phyloP scores from a whole-genome alignment of 2,888 invertebrate species.

The Bruchidius siliquastri region DNA sequence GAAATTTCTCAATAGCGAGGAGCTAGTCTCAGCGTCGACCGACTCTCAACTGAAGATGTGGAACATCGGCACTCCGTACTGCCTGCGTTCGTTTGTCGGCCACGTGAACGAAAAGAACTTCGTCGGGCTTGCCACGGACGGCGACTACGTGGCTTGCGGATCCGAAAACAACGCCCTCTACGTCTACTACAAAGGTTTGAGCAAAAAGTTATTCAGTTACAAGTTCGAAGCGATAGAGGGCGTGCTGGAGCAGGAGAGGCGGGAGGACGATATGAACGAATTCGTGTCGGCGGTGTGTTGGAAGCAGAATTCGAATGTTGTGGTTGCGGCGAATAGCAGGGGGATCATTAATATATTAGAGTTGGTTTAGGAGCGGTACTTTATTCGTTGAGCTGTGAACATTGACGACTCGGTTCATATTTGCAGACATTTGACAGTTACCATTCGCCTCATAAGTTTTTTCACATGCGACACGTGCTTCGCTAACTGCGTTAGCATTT shows the following conservation, averaged over 20 bases:
- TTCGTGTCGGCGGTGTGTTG: constrained; percentile 96
- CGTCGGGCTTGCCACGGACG: constrained; percentile 88
- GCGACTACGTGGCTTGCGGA: constrained; percentile 89
- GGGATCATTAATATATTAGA: constrained; percentile 87
- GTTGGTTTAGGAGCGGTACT: constrained; percentile 52
- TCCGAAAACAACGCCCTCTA: constrained; percentile 92
- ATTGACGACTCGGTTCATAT: background rate
- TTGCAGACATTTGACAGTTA: background rate
- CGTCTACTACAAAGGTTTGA: constrained; percentile 85
- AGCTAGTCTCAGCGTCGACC: constrained; percentile 88
- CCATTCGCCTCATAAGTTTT: background rate
- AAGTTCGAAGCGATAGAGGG: constrained; percentile 80
- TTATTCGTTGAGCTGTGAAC: background rate
- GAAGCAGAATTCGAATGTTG: constrained; percentile 78
- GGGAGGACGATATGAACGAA: constrained; percentile 83
- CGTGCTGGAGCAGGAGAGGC: constrained; percentile 68
- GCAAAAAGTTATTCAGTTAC: constrained; percentile 79
- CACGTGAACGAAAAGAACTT: constrained; percentile 96
- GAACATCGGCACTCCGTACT: constrained; percentile 74
- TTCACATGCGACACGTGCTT: too few species aligned
- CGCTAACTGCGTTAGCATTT: too few species aligned
- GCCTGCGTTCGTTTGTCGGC: constrained; percentile 81
- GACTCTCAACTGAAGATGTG: constrained; percentile 89
- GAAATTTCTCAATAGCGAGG: constrained; percentile 78
- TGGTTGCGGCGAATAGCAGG: constrained; percentile 91